A percentile compares a stretch with the other conserved stretches of the same genome.
Conservation (phyloP, 2,888 invertebrate genomes). For the Drosophila kuntzei region DNA sequence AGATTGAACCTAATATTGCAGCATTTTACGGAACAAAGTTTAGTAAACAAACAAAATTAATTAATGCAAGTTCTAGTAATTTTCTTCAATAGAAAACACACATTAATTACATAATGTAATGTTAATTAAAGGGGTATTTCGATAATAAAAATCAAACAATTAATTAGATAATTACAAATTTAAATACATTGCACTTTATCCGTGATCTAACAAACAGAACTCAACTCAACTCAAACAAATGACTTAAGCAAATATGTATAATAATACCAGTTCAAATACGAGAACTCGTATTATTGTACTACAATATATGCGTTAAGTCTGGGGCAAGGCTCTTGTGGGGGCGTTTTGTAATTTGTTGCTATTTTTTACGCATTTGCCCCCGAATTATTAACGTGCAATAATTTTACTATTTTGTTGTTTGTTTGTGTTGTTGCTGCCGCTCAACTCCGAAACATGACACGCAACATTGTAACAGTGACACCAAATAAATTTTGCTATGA, state of each 20-base stretch:
- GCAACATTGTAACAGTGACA: constrained; percentile 73
- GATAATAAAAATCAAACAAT: constrained; percentile 2
- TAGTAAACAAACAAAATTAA: constrained; percentile 2
- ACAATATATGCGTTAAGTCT: background rate
- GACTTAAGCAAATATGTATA: constrained; percentile 15
- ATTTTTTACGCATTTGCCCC: constrained; percentile 57
- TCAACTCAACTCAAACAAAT: constrained; percentile 29
- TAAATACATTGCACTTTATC: background rate
- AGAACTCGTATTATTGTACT: background rate
- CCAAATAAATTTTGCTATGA: constrained; percentile 63
- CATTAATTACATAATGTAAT: background rate
- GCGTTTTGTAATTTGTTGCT: constrained; percentile 32
- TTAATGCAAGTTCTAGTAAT: background rate
- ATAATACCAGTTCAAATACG: constrained; percentile 28
- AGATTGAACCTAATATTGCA: constrained; percentile 11
- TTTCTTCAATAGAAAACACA: background rate
- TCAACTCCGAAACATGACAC: constrained; percentile 58
- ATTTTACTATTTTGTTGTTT: constrained; percentile 27
- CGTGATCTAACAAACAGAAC: constrained; percentile 1
- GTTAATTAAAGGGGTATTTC: background rate
- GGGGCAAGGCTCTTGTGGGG: constrained; percentile 20
- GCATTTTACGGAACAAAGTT: background rate
- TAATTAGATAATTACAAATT: constrained; percentile 5
- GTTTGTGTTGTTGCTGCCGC: constrained; percentile 4
- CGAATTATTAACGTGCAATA: constrained; percentile 38